Evolutionary conservation across 2,888 invertebrate genomes (phyloP), one percentile per base, ranked within the genome.

Genomic region (Apodemia zela): DNA sequence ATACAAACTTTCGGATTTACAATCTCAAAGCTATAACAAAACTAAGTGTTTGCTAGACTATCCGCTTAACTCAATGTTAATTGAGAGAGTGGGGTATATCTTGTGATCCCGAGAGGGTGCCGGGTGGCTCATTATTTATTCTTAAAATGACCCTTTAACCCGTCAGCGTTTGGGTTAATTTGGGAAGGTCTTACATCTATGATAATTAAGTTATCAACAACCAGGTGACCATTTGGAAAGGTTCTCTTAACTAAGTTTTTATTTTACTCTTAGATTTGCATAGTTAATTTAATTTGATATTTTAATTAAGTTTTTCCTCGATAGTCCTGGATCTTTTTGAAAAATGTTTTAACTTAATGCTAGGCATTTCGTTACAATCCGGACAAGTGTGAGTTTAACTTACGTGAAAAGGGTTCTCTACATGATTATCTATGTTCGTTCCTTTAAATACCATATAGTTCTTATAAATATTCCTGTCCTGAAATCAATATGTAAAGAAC

Each of bases 41-140:
- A 47, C 17, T 47, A 8, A 17, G 6, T 2, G 4, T 8, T 6
- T 13, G 15, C 57, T 57, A 25, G 57, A 57, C 57, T 57, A 57
- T 57, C 15, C 57, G 7, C 15, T 29, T 57, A 29, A 57, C 57
- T 47, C 47, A 47, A 61, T 62, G 65, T 70, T 68, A 70, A 70
- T 70, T 63, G 65, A 60, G 57, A 62, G 60, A 33, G 59, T 49
- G 49, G 63, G 57, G 57, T 57, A 57, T 57, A 57, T 57, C 57
- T 57, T 57, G 57, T 54, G 54, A 54, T 25, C 54, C 54, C 54
- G 54, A 54, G 63, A 54, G 63, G 62, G 65, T 66, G 63, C 64
- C 47, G 64, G 65, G 60, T 38, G 47, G 63, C 80, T 85, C 85
- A 83, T 87, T 84, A 85, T 83, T 84, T 84, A 87, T 87, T 87